Conservation (phyloP, 2,113 vertebrate species). For the Xiphophorus hellerii region DNA sequence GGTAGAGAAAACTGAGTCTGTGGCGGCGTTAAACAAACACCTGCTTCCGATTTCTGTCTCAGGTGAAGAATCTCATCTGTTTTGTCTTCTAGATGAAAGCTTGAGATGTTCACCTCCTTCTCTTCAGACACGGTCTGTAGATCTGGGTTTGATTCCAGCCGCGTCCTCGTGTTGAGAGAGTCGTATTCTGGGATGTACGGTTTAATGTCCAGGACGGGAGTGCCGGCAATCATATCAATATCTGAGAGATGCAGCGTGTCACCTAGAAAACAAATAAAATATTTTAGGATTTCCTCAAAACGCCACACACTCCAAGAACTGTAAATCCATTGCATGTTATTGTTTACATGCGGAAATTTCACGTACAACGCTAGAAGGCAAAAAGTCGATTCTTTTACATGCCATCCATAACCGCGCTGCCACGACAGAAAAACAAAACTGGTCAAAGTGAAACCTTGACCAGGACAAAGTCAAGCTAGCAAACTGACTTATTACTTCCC, state of each 20-base stretch:
- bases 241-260: slow-evolving; percentile 85
- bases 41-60: slow-evolving; percentile 10
- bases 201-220: slow-evolving; percentile 89
- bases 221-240: slow-evolving; percentile 89
- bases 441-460: too few species aligned
- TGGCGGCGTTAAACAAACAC: background rate
- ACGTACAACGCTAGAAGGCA: too few species aligned
- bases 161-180: slow-evolving; percentile 66
- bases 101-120: background rate
- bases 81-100: background rate
- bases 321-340: too few species aligned
- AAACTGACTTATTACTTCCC: too few species aligned
- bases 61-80: background rate
- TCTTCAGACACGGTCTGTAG: slow-evolving; percentile 1
- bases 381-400: too few species aligned
- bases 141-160: slow-evolving; percentile 6
- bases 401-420: too few species aligned
- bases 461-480: too few species aligned
- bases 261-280: slow-evolving; percentile 70
- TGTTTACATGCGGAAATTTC: too few species aligned
- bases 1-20: slow-evolving; percentile 6
- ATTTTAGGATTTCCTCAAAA: background rate
- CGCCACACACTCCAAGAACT: background rate
- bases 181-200: slow-evolving; percentile 92
- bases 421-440: too few species aligned